Evolutionary conservation across 2,797 vertebrate species (phyloP).

Genomic region (Gallinago solitaria): DNA sequence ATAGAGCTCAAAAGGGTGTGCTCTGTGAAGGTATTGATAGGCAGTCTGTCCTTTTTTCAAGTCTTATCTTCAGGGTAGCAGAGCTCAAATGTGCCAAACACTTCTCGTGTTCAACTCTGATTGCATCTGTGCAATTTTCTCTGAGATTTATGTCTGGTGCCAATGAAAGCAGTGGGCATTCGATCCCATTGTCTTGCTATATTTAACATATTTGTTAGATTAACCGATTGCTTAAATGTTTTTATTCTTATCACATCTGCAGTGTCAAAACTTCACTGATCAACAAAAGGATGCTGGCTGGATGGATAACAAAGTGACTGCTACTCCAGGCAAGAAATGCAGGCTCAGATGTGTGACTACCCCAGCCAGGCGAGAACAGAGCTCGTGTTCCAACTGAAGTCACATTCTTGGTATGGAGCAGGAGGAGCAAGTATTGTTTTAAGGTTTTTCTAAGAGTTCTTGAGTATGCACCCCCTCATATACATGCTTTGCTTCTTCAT

Average conservation of each 20-base stretch:
- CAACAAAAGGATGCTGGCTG: conserved; percentile 28
- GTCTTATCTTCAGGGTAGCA: conserved; percentile 71
- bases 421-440: not conserved
- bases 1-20: conserved; percentile 67
- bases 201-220: conserved; percentile 70
- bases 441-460: not conserved
- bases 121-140: conserved; percentile 69
- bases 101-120: conserved; percentile 50
- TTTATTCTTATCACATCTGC: conserved; percentile 61
- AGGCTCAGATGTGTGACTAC: not conserved
- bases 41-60: conserved; percentile 51
- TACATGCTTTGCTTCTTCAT: not conserved
- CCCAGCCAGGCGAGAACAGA: not conserved
- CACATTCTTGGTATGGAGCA: not conserved
- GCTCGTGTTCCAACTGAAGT: not conserved
- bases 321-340: not conserved
- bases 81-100: conserved; percentile 61
- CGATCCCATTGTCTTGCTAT: conserved; percentile 35
- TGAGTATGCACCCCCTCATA: not conserved
- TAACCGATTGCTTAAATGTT: conserved; percentile 45
- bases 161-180: conserved; percentile 53
- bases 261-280: conserved; percentile 59
- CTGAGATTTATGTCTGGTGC: conserved; percentile 61
- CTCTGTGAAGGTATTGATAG: conserved; percentile 67
- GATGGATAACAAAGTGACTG: not conserved